phyloP scores from a whole-genome alignment of 2,888 invertebrate species.

The Drosophila yooni region DNA sequence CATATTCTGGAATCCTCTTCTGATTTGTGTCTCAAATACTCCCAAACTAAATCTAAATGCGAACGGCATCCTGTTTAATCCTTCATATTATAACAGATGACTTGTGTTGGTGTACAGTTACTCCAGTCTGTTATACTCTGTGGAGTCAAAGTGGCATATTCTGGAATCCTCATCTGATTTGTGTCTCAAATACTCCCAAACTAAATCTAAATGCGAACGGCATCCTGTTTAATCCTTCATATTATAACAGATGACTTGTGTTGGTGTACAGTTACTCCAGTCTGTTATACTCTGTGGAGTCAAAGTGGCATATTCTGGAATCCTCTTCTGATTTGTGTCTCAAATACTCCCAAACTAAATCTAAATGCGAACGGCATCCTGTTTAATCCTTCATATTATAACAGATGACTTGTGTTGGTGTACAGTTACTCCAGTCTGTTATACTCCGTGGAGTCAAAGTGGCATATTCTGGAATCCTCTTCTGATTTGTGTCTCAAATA shows the following conservation, averaged over 20 bases:
- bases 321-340: conserved; percentile 23
- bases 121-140: neutral
- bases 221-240: conserved; percentile 45
- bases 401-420: conserved; percentile 56
- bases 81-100: conserved; percentile 49
- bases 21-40: conserved; percentile 65
- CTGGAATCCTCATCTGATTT: neutral
- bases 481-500: conserved; percentile 46
- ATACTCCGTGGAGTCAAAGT: conserved; percentile 45
- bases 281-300: conserved; percentile 23
- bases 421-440: conserved; percentile 1
- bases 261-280: conserved; percentile 22
- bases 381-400: conserved; percentile 36
- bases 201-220: conserved; percentile 27
- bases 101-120: conserved; percentile 40
- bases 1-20: conserved; percentile 30
- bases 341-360: conserved; percentile 42
- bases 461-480: conserved; percentile 26
- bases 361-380: conserved; percentile 47
- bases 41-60: conserved; percentile 39
- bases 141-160: conserved; percentile 60
- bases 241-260: conserved; percentile 57
- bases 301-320: conserved; percentile 38
- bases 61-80: conserved; percentile 56
- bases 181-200: conserved; percentile 61